These are phyloP conservation scores for Eumacrocentrus americanus DNA, from an alignment of 2,888 invertebrate species.

Conservation along the genomic window DNA sequence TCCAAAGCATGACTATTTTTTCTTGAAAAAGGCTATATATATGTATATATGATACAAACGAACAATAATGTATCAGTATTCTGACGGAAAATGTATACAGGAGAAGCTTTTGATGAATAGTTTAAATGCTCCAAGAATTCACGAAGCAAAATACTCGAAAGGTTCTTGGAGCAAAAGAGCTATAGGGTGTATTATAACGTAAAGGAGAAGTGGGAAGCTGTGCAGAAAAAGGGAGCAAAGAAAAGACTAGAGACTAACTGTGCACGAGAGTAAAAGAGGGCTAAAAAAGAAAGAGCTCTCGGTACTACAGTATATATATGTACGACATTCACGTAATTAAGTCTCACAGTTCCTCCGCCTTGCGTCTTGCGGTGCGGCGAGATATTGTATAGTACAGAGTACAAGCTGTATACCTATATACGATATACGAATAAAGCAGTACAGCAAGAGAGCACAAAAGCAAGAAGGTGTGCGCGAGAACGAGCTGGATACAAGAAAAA, in stretches of 20 bases:
- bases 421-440: slow-evolving; percentile 25
- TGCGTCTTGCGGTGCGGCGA: slow-evolving; percentile 33
- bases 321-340: slow-evolving; percentile 57
- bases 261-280: slow-evolving; percentile 18
- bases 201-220: not conserved
- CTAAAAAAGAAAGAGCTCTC: slow-evolving; percentile 18
- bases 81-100: not conserved
- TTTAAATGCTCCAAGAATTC: not conserved
- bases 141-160: no score
- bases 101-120: not conserved
- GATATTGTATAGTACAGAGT: slow-evolving; percentile 37
- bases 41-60: not conserved
- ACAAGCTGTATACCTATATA: slow-evolving; percentile 22
- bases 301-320: slow-evolving; percentile 4
- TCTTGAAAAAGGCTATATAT: no score
- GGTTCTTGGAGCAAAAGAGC: no score
- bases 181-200: not conserved
- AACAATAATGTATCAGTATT: not conserved
- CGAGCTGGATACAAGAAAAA: slow-evolving; percentile 33
- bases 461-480: slow-evolving; percentile 20
- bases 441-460: slow-evolving; percentile 9
- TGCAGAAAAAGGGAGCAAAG: not conserved
- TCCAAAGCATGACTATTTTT: no score
- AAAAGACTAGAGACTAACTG: not conserved
- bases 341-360: slow-evolving; percentile 56